phyloP scores from a whole-genome alignment of 2,797 vertebrate genomes.

The Amblyopsis hoosieri region DNA sequence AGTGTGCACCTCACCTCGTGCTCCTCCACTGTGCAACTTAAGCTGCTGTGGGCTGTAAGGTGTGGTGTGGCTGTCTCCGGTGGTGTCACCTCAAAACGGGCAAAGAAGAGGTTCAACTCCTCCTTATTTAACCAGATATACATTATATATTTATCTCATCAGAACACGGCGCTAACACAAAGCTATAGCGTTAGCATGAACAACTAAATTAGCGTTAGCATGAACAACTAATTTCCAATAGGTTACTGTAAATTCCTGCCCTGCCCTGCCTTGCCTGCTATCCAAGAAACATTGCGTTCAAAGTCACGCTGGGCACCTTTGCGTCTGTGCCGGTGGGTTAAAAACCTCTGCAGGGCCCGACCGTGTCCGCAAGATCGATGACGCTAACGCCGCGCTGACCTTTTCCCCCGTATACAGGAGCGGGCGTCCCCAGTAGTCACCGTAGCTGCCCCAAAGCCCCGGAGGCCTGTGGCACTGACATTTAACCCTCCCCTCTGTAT shows the following conservation, averaged over 20 bases:
- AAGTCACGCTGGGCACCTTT: not conserved
- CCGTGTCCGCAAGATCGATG: slow-evolving; percentile 47
- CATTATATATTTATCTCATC: not conserved
- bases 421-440: slow-evolving; percentile 41
- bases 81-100: no score
- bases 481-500: slow-evolving; percentile 48
- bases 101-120: no score
- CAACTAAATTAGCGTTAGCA: slow-evolving; percentile 14
- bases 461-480: slow-evolving; percentile 44
- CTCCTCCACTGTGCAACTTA: no score
- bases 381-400: slow-evolving; percentile 44
- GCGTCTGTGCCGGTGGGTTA: not conserved
- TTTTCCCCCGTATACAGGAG: slow-evolving; percentile 47
- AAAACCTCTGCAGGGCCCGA: slow-evolving; percentile 3
- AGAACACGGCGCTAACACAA: slow-evolving; percentile 1
- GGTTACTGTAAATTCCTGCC: no score
- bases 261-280: no score
- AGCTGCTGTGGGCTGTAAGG: no score
- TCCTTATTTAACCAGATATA: not conserved
- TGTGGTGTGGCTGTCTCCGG: no score
- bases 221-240: slow-evolving; percentile 8
- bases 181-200: slow-evolving; percentile 15
- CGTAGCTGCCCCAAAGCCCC: slow-evolving; percentile 34
- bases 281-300: no score
- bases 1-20: no score